Evolutionary conservation across 2,888 invertebrate genomes (phyloP).

Genomic region (Lepidocyrtoides sp.): DNA sequence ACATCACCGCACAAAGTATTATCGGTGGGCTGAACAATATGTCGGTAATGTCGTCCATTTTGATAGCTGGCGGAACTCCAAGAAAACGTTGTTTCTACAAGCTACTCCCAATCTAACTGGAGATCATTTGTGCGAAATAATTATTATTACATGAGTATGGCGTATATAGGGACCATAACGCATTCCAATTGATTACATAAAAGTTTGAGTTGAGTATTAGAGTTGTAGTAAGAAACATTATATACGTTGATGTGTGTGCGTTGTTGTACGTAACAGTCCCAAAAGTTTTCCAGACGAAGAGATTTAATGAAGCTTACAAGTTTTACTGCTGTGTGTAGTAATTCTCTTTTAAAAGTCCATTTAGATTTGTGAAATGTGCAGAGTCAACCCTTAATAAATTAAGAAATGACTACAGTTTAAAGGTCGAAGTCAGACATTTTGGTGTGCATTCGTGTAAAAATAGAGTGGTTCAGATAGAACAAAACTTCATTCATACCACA

Average conservation of each 20-base stretch:
- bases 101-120: conserved; percentile 25
- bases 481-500: too few relatives aligned
- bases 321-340: not conserved
- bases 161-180: not conserved
- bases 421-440: conserved; percentile 45
- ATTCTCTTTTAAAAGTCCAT: not conserved
- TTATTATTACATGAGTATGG: not conserved
- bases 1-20: conserved; percentile 34
- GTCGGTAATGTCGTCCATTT: conserved; percentile 59
- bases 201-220: not conserved
- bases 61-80: not conserved
- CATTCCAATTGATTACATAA: not conserved
- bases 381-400: conserved; percentile 1
- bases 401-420: conserved; percentile 36
- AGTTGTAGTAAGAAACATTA: too few relatives aligned
- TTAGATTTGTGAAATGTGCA: not conserved
- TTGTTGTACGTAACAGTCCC: too few relatives aligned
- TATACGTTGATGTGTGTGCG: too few relatives aligned
- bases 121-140: conserved; percentile 13
- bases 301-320: not conserved
- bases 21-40: conserved; percentile 45
- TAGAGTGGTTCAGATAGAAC: too few relatives aligned
- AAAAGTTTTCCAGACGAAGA: not conserved
- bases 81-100: conserved; percentile 20
- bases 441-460: too few relatives aligned